Conservation (phyloP, 2,113 vertebrate species). For the Propithecus coquereli region DNA sequence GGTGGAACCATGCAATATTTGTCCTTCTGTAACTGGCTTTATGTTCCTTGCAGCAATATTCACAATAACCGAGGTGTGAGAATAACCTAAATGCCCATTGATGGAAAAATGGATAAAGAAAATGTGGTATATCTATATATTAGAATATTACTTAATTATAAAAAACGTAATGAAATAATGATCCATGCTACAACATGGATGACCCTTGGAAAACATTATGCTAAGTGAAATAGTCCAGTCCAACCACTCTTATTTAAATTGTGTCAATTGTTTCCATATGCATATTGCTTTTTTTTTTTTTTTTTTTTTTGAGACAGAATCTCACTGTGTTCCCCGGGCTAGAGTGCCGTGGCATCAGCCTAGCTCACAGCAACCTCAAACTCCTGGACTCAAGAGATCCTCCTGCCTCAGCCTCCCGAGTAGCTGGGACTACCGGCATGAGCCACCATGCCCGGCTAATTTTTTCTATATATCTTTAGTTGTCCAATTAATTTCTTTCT, state of each 20-base stretch:
- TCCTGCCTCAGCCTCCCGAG: no score
- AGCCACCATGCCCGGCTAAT: no score
- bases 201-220: background rate
- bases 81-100: background rate
- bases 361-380: no score
- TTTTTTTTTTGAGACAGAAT: no score
- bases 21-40: background rate
- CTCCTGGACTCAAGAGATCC: no score
- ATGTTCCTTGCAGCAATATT: background rate
- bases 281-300: conserved; percentile 1
- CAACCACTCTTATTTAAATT: background rate
- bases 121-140: background rate
- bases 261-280: conserved; percentile 38
- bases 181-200: background rate
- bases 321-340: no score
- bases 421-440: no score
- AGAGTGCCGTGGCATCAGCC: no score
- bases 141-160: background rate
- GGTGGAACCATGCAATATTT: background rate
- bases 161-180: background rate
- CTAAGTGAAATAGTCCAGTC: background rate
- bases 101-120: background rate
- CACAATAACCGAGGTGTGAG: background rate
- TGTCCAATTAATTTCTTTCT: no score
- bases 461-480: no score